Evolutionary conservation across 2,888 invertebrate genomes (phyloP).

Genomic region (Gymnocheta viridis): DNA sequence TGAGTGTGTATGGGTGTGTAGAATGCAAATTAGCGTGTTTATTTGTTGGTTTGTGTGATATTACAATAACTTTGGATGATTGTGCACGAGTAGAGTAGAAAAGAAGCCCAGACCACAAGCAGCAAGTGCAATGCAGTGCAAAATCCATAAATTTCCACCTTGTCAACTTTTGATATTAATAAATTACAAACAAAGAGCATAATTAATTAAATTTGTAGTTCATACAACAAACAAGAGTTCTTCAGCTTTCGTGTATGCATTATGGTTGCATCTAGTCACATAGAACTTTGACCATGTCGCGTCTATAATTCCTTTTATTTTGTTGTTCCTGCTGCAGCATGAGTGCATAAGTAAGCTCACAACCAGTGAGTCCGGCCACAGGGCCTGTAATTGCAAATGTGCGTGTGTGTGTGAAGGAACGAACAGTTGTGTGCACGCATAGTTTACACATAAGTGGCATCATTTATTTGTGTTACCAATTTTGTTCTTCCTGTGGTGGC

Average conservation of each 20-base stretch:
- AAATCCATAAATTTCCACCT: slow-evolving; percentile 82
- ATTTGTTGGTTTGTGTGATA: slow-evolving; percentile 32
- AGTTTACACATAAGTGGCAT: slow-evolving; percentile 65
- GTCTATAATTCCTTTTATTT: slow-evolving; percentile 42
- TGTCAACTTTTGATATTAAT: slow-evolving; percentile 82
- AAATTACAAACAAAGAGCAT: slow-evolving; percentile 81
- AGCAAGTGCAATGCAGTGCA: slow-evolving; percentile 68
- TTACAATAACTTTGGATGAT: slow-evolving; percentile 13
- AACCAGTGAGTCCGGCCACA: not conserved
- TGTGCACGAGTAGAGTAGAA: slow-evolving; percentile 1
- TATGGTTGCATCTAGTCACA: slow-evolving; percentile 50
- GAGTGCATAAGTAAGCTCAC: slow-evolving; percentile 46
- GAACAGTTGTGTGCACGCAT: slow-evolving; percentile 58
- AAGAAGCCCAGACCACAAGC: slow-evolving; percentile 61
- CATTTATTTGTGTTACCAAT: slow-evolving; percentile 66
- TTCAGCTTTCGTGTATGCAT: slow-evolving; percentile 49
- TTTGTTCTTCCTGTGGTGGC: slow-evolving; percentile 27
- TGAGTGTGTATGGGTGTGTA: not conserved
- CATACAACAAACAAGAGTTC: slow-evolving; percentile 33
- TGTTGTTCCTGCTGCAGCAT: slow-evolving; percentile 38
- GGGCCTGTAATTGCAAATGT: not conserved
- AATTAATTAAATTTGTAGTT: slow-evolving; percentile 79
- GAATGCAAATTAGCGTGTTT: slow-evolving; percentile 13
- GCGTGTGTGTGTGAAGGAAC: slow-evolving; percentile 10
- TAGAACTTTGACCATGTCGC: slow-evolving; percentile 64